Conservation (phyloP, 2,888 invertebrate species). For the Papilio protenor region DNA sequence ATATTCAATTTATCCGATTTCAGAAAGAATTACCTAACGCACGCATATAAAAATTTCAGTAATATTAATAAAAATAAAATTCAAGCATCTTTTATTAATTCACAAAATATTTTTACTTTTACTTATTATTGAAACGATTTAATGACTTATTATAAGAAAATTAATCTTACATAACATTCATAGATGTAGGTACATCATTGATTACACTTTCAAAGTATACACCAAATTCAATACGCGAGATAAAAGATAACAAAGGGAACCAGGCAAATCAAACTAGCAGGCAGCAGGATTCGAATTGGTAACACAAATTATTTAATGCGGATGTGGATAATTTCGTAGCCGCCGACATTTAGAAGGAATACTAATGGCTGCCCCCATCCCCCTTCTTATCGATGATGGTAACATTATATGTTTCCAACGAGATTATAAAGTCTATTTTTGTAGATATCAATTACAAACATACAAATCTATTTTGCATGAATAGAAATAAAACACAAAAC, state of each 20-base stretch:
- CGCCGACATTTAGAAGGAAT: neutral
- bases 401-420: neutral
- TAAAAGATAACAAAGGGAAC: neutral
- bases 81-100: no score
- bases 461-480: neutral
- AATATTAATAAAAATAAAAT: no score
- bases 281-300: neutral
- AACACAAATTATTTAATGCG: neutral
- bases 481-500: neutral
- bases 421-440: neutral
- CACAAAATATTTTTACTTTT: neutral
- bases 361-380: neutral
- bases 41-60: no score
- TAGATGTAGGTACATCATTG: neutral
- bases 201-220: neutral
- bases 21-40: no score
- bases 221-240: neutral
- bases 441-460: neutral
- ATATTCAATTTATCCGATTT: no score
- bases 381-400: neutral
- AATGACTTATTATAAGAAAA: neutral
- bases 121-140: neutral
- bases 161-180: constrained; percentile 3
- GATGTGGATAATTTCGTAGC: neutral
- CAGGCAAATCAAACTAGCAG: neutral